Evolutionary conservation across 2,113 vertebrate genomes (phyloP), one percentile per base, ranked within the genome.

Genomic region (Electrona antarctica): DNA sequence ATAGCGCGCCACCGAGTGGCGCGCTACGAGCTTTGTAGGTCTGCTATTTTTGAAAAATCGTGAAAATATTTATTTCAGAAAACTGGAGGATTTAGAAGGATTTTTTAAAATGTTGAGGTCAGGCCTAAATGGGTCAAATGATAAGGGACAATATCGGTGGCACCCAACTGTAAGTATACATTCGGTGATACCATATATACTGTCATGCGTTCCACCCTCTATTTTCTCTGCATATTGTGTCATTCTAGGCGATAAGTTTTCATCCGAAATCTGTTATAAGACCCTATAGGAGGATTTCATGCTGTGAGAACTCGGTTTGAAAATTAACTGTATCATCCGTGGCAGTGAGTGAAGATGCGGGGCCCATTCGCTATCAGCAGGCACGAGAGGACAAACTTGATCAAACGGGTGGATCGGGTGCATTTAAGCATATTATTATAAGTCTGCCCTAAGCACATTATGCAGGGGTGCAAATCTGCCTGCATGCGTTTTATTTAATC

Each of bases 381-480:
- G 51, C 41, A 10, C 8, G 45, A 73, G 68, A 68, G 50, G 62
- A 67, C 61, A 66, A 68, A 68, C 62, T 75, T 62, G 41, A 83
- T 76, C 50, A 71, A 87, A 79, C 78, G 56, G n/a, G 49, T 67
- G 50, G 57, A 67, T 63, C 10, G 14, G 33, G 50, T 74, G 60
- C 58, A 68, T 69, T 49, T 81, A 57, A 77, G 51, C 77, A 61
- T 74, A 78, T 71, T 65, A 90, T 58, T 77, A 66, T 76, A 73
- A 82, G 51, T 60, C 69, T 63, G 55, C 52, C 56, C 68, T 73
- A 73, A 78, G 73, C 73, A 67, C 63, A 69, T 78, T 67, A 73
- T 54, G 45, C 50, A 67, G 4, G 6, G 33, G 54, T 56, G 64
- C 14, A 78, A 74, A 83, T 86, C 60, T 67, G 73, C 59, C 62